These are phyloP conservation scores for Saxicola maurus DNA, from an alignment of 2,797 vertebrate species.

Conservation along the genomic window DNA sequence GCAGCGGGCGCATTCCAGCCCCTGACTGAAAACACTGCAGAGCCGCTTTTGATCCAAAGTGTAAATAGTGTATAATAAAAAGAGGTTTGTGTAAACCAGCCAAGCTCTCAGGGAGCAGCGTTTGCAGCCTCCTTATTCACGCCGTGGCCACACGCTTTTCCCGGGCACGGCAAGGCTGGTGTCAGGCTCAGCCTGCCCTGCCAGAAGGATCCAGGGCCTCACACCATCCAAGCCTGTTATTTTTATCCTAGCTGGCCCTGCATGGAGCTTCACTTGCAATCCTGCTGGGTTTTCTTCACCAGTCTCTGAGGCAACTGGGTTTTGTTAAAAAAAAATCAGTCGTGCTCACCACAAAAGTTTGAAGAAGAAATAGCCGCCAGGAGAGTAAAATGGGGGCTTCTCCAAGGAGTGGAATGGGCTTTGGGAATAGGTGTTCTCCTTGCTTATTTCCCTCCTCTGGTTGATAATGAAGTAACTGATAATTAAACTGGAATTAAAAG, in stretches of 20 bases:
- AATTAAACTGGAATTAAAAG: not conserved
- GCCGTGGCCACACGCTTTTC: not conserved
- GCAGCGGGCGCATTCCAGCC: slow-evolving; percentile 47
- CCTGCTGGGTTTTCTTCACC: not conserved
- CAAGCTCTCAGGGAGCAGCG: not conserved
- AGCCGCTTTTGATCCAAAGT: slow-evolving; percentile 45
- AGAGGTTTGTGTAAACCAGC: slow-evolving; percentile 40
- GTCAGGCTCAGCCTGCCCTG: not conserved
- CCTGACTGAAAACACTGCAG: slow-evolving; percentile 50
- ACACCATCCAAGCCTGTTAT: not conserved
- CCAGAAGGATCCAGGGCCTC: not conserved
- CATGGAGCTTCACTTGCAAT: not conserved
- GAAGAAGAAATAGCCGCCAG: rapidly evolving
- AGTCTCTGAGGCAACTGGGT: not conserved
- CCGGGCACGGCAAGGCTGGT: rapidly evolving
- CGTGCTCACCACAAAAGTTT: rapidly evolving
- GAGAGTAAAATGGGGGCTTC: not conserved
- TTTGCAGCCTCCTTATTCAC: slow-evolving; percentile 12
- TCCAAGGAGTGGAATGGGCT: not conserved
- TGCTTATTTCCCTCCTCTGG: not conserved
- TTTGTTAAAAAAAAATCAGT: not conserved
- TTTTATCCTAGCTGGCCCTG: slow-evolving; percentile 6
- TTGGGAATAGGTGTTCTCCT: not conserved
- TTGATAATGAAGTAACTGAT: not conserved
- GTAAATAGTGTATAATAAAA: slow-evolving; percentile 65